These are phyloP conservation scores for Apoda limacodes DNA, from an alignment of 2,888 invertebrate genomes.

Conservation along the genomic window DNA sequence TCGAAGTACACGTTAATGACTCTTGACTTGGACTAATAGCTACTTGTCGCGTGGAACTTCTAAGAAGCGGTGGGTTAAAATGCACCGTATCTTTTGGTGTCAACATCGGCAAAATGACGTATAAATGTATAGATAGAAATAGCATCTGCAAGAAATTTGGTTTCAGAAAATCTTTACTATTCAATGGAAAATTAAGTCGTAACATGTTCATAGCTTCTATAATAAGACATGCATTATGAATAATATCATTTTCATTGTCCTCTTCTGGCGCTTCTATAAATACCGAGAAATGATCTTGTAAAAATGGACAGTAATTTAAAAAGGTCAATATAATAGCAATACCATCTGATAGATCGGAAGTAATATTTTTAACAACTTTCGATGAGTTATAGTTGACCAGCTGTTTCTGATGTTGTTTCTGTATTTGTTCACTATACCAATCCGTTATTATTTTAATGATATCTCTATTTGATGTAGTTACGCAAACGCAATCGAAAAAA, in stretches of 20 bases:
- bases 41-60: conserved; percentile 44
- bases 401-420: conserved; percentile 31
- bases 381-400: conserved; percentile 50
- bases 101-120: conserved; percentile 64
- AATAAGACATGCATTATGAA: conserved; percentile 70
- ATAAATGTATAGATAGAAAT: conserved; percentile 68
- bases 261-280: conserved; percentile 52
- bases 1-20: conserved; percentile 37
- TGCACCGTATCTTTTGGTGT: conserved; percentile 47
- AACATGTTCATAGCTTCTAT: conserved; percentile 66
- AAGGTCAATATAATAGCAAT: conserved; percentile 67
- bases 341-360: conserved; percentile 68
- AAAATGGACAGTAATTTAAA: conserved; percentile 69
- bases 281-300: conserved; percentile 47
- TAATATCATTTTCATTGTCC: conserved; percentile 38
- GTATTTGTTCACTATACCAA: conserved; percentile 48
- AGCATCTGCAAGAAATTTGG: conserved; percentile 70
- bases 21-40: conserved; percentile 53
- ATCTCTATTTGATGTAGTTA: conserved; percentile 37
- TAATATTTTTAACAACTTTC: too few relatives aligned
- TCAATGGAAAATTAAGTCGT: conserved; percentile 65
- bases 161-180: conserved; percentile 57
- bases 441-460: conserved; percentile 41
- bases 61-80: conserved; percentile 56
- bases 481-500: conserved; percentile 54